Evolutionary conservation across 2,113 vertebrate species (phyloP).

Genomic region (Hypanus sabinus): DNA sequence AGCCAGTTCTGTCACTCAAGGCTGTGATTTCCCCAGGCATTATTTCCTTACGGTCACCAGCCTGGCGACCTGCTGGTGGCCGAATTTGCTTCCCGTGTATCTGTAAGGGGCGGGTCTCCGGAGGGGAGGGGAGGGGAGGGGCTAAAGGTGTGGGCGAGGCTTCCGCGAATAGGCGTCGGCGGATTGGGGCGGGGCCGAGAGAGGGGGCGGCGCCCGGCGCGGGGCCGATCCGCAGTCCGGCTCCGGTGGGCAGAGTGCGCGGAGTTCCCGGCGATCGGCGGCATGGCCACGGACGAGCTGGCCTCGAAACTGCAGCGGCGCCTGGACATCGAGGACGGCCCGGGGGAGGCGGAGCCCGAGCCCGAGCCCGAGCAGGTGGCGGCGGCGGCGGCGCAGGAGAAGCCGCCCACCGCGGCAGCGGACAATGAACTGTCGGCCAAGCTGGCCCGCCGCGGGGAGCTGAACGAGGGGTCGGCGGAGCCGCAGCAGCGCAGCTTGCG

Average conservation of each 20-base stretch:
- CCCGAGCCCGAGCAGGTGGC: slow-evolving; percentile 44
- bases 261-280: slow-evolving; percentile 36
- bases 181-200: neutral
- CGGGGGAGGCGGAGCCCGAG: slow-evolving; percentile 45
- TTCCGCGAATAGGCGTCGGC: neutral
- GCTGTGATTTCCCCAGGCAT: too few relatives aligned
- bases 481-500: slow-evolving; percentile 66
- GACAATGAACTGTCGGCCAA: slow-evolving; percentile 69
- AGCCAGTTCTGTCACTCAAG: neutral
- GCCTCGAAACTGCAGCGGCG: slow-evolving; percentile 71
- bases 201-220: neutral
- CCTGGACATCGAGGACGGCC: slow-evolving; percentile 66
- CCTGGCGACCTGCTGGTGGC: too few relatives aligned
- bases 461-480: slow-evolving; percentile 63
- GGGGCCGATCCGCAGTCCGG: neutral
- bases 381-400: slow-evolving; percentile 46
- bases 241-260: slow-evolving; percentile 19
- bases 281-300: slow-evolving; percentile 74
- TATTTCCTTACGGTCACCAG: neutral
- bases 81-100: neutral
- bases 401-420: slow-evolving; percentile 51
- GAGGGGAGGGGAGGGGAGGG: neutral
- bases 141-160: neutral
- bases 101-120: too few relatives aligned
- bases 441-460: slow-evolving; percentile 64